phyloP scores from a whole-genome alignment of 2,797 vertebrate genomes.

The Tragelaphus oryx region DNA sequence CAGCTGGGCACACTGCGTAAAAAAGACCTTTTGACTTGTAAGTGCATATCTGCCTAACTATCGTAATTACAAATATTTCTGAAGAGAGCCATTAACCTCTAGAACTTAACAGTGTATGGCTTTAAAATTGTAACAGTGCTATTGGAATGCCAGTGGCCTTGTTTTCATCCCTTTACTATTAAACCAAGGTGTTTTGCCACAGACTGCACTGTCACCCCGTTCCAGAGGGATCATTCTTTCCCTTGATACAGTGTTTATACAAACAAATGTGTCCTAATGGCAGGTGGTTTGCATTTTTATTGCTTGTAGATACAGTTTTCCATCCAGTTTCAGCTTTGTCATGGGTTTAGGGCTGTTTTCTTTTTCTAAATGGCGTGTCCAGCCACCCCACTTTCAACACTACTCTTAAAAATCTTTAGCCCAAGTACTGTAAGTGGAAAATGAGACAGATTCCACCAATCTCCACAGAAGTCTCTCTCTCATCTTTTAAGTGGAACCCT shows the following conservation, averaged over 20 bases:
- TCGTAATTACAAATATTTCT: slow-evolving; percentile 39
- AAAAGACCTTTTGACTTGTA: not conserved
- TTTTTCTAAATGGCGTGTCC: not conserved
- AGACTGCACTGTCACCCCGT: not conserved
- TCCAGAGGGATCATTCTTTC: not conserved
- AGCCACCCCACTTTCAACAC: not conserved
- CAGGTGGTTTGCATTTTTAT: not conserved
- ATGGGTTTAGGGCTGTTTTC: not conserved
- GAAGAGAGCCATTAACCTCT: not conserved
- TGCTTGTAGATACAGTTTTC: not conserved
- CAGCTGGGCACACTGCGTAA: not conserved
- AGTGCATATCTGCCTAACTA: not conserved
- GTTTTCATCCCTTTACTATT: slow-evolving; percentile 30
- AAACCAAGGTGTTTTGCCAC: not conserved
- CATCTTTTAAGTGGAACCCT: not conserved
- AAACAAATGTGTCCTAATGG: not conserved
- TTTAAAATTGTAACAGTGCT: not conserved
- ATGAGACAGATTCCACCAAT: not conserved
- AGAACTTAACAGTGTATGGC: not conserved
- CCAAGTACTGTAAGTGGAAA: not conserved
- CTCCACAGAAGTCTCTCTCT: not conserved
- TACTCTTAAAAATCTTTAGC: not conserved
- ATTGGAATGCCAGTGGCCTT: not conserved
- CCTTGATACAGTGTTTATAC: not conserved
- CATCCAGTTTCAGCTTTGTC: not conserved